These are phyloP conservation scores for Tyria jacobaeae DNA, from an alignment of 2,888 invertebrate genomes.

Conservation along the genomic window DNA sequence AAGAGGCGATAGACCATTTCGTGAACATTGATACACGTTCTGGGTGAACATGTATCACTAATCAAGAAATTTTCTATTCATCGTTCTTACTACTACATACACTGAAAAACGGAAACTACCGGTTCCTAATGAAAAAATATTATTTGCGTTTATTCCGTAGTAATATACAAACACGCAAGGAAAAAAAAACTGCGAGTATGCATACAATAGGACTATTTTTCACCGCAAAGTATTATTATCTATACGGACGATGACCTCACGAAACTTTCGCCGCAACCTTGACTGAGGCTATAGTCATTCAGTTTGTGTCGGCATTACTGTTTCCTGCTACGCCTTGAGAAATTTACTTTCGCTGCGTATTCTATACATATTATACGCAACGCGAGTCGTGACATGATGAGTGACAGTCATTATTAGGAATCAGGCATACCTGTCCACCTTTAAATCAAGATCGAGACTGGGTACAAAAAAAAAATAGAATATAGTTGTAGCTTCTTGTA, in stretches of 20 bases:
- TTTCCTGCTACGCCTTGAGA: conserved; percentile 76
- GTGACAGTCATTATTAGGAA: no score
- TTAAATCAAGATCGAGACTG: no score
- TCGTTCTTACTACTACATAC: neutral
- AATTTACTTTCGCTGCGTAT: conserved; percentile 80
- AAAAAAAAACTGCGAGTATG: conserved; percentile 36
- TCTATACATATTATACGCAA: conserved; percentile 34
- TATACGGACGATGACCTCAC: conserved; percentile 68
- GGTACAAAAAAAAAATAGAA: no score
- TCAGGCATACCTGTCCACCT: no score
- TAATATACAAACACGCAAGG: conserved; percentile 16
- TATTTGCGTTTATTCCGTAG: conserved; percentile 28
- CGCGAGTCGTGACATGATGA: no score
- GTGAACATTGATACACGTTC: neutral
- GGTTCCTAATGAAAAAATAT: neutral
- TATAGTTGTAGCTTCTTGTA: no score
- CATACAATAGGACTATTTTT: conserved; percentile 56
- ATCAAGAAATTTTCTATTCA: conserved; percentile 17
- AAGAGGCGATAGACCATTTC: neutral
- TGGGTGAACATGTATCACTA: no score
- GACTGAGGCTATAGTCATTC: conserved; percentile 65
- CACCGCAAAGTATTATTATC: conserved; percentile 52
- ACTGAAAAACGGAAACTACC: conserved; percentile 17
- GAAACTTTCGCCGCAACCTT: conserved; percentile 84
- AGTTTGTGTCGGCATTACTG: conserved; percentile 64